phyloP scores from a whole-genome alignment of 2,888 invertebrate genomes.

The Lasius fuliginosus region DNA sequence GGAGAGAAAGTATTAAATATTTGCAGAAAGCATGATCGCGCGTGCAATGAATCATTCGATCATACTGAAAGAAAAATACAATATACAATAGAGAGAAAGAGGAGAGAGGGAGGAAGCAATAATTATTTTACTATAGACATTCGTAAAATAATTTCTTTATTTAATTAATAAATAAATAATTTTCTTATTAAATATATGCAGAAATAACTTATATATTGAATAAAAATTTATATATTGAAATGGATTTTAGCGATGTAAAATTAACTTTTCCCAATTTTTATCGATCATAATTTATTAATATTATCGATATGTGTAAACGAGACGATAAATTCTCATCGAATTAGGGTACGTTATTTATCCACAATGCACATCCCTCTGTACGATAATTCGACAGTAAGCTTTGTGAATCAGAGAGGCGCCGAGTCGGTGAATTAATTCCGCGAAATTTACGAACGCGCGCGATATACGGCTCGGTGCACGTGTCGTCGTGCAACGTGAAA shows the following conservation, averaged over 20 bases:
- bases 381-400: background rate
- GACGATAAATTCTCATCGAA: background rate
- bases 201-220: background rate
- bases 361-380: background rate
- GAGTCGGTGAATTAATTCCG: constrained; percentile 68
- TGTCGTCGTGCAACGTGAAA: constrained; percentile 53
- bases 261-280: background rate
- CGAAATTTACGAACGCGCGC: constrained; percentile 44
- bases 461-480: constrained; percentile 60
- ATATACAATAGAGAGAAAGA: background rate
- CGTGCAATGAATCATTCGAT: background rate
- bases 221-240: background rate
- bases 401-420: constrained; percentile 45
- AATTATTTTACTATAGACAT: background rate
- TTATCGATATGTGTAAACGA: background rate
- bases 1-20: constrained; percentile 1
- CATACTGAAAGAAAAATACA: background rate
- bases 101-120: background rate
- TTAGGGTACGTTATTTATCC: background rate
- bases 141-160: background rate
- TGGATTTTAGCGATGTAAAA: background rate
- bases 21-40: background rate
- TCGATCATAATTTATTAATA: background rate
- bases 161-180: background rate
- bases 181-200: background rate